Evolutionary conservation across 2,797 vertebrate genomes (phyloP).

Genomic region (Cuniculus paca): DNA sequence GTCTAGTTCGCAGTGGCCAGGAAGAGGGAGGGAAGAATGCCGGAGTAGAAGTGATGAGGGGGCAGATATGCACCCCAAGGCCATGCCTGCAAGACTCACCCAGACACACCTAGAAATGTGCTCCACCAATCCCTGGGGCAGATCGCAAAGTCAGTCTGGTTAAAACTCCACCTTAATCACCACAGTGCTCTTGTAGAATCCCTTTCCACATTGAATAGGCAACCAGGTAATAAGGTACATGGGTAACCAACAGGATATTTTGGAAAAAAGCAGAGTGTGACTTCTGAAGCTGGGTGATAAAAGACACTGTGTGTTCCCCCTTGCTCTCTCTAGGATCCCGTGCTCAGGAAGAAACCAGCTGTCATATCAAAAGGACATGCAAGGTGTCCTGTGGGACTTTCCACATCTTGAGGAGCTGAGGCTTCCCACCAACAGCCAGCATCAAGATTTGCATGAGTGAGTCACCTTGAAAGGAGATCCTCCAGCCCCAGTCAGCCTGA

Average conservation of each 20-base stretch:
- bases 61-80: not conserved
- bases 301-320: fast-evolving
- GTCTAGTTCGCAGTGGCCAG: not conserved
- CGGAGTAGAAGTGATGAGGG: not conserved
- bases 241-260: not conserved
- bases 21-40: not conserved
- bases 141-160: not conserved
- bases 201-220: not conserved
- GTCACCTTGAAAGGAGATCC: not conserved
- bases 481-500: not conserved
- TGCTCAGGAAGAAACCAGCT: not conserved
- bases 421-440: not conserved
- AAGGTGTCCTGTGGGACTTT: not conserved
- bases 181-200: not conserved
- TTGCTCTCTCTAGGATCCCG: not conserved
- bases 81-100: not conserved
- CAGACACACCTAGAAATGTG: not conserved
- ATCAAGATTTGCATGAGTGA: not conserved
- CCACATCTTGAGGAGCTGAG: not conserved
- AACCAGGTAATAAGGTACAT: not conserved
- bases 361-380: not conserved
- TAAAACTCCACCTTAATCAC: not conserved
- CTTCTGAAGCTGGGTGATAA: not conserved
- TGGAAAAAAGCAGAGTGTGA: not conserved
- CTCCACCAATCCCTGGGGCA: not conserved